Conservation (phyloP, 1,140 invertebrate species). For the Pteromalus puparum region DNA sequence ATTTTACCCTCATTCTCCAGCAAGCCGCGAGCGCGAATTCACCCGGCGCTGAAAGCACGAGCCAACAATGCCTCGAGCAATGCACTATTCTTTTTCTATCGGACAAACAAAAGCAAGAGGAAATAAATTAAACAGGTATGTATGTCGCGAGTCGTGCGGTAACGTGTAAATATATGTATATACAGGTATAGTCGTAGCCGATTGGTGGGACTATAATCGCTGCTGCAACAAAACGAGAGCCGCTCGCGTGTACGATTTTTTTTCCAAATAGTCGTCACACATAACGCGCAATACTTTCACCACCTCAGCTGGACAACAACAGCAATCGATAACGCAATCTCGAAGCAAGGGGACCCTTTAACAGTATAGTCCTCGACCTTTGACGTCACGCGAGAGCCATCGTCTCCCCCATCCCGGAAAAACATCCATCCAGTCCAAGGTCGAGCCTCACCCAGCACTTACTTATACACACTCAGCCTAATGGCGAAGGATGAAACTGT, state of each 20-base stretch:
- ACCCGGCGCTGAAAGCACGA: no score
- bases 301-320: neutral
- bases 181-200: no score
- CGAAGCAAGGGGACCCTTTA: neutral
- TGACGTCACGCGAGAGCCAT: neutral
- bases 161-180: no score
- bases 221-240: neutral
- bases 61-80: no score
- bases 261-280: neutral
- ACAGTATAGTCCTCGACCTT: constrained; percentile 1
- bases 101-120: neutral
- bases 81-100: neutral
- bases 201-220: neutral
- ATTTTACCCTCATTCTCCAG: neutral
- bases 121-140: neutral
- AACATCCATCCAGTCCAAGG: neutral
- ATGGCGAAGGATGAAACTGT: neutral
- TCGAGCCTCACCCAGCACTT: neutral
- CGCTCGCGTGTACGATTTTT: neutral
- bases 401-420: neutral
- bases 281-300: neutral
- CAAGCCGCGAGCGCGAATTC: no score
- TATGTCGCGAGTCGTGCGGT: no score
- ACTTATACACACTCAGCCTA: neutral
- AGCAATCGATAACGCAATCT: neutral